Evolutionary conservation across 1,140 invertebrate species (phyloP), one percentile per base, ranked within the genome.

Genomic region (Rhynchophorus ferrugineus): DNA sequence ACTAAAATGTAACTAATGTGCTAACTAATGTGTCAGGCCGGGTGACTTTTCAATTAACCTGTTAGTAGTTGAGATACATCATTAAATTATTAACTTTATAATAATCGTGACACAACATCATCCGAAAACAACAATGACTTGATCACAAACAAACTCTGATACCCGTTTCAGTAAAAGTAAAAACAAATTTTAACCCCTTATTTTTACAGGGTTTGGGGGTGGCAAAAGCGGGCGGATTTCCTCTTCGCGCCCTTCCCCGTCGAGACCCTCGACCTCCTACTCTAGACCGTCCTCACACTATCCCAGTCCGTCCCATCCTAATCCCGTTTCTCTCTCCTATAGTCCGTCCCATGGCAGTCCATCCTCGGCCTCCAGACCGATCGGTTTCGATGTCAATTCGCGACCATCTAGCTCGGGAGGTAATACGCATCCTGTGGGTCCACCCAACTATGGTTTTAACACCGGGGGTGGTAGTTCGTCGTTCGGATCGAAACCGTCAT

Each of bases 381-480:
- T 54, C 13, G 52, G 52, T 19, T 54, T 47, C 20, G 17, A 48
- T 44, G 34, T 39, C 34, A 35, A 45, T 7, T 21, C 24, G 1
- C 16, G 43, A 34, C 24, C 22, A 17, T 33, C 22, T 18, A 14
- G 8, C 8, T 33, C 22, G 16, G 41, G 41, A 7, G 13, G 11
- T 2, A 11, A 11, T 22, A 17, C 1, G 3, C 5, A n/a, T 17
- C 41, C 24, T 17, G 33, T 36, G 5, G 49, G 49, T 34, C 44
- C 44, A 17, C 51, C 44, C 11, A 49, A 49, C 19, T 42, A 42
- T 35, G 37, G 39, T 7, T 41, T 42, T 42, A 49, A 42, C 18
- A 9, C 19, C 13, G 5, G 11, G 5, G 29, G 21, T 34, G 29
- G 14, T 13, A 18, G 38, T 43, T 13, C 19, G 13, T 21, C 41